Conservation (phyloP, 1,140 invertebrate genomes). For the Mya arenaria region DNA sequence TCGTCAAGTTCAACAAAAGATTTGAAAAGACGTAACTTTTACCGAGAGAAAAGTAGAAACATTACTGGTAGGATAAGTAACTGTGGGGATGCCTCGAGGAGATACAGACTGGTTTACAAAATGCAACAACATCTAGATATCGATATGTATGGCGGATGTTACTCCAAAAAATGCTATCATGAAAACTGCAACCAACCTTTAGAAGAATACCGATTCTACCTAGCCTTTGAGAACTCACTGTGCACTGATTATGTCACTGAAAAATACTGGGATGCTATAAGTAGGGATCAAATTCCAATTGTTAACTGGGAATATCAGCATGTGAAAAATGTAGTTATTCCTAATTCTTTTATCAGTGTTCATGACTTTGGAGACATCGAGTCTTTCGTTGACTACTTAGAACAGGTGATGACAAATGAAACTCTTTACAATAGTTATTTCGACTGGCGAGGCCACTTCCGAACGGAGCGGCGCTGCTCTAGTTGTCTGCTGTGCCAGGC, state of each 20-base stretch:
- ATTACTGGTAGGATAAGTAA: conserved; percentile 86
- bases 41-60: conserved; percentile 57
- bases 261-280: conserved; percentile 77
- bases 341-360: conserved; percentile 95
- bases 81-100: conserved; percentile 83
- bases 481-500: conserved; percentile 62
- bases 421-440: conserved; percentile 78
- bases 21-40: conserved; percentile 28
- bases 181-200: conserved; percentile 60
- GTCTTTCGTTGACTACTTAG: conserved; percentile 92
- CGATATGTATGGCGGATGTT: conserved; percentile 85
- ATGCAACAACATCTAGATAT: conserved; percentile 83
- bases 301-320: conserved; percentile 75
- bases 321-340: conserved; percentile 70
- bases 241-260: conserved; percentile 80
- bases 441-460: conserved; percentile 69
- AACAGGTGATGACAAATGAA: conserved; percentile 79
- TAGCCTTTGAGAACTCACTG: conserved; percentile 80
- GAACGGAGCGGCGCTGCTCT: conserved; percentile 47
- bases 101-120: conserved; percentile 83
- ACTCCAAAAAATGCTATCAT: conserved; percentile 61
- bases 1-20: not conserved
- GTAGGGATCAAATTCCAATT: conserved; percentile 69
- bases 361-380: conserved; percentile 94
- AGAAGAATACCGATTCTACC: conserved; percentile 93